Percentiles rank a stretch among this genome's conserved stretches.
Evolutionary conservation across 2,113 vertebrate species (phyloP).

Genomic region (Glaucomys volans): DNA sequence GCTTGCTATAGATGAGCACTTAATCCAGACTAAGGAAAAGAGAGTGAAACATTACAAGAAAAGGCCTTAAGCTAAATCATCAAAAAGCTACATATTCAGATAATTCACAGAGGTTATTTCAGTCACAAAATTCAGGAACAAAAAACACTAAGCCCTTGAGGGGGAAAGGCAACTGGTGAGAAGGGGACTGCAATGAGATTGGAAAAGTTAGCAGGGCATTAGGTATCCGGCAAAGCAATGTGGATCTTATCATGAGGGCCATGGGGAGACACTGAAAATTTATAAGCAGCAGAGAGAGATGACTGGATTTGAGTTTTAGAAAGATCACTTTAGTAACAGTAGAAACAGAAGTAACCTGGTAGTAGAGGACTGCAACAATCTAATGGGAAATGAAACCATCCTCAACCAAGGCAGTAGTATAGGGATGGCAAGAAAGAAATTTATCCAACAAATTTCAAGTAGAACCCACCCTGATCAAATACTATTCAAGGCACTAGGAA

Average conservation of each 20-base stretch:
- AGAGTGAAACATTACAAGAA: neutral
- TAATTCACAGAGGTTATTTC: neutral
- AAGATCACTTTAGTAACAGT: neutral
- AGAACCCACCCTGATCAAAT: neutral
- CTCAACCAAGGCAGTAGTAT: neutral
- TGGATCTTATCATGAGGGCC: neutral
- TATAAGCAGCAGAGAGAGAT: neutral
- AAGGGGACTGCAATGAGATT: neutral
- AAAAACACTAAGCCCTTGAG: neutral
- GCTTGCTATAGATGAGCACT: neutral
- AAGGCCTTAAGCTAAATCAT: constrained; percentile 8
- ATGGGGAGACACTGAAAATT: neutral
- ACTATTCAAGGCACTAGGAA: neutral
- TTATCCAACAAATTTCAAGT: neutral
- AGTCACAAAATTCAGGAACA: neutral
- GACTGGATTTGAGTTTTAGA: neutral
- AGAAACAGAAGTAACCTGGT: too few species aligned
- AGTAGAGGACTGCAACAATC: neutral
- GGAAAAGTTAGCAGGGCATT: neutral
- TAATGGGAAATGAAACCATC: neutral
- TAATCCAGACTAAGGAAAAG: neutral
- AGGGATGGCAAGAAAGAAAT: neutral
- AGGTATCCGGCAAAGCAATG: neutral
- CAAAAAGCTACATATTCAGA: neutral
- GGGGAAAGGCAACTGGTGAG: neutral